Conservation (phyloP, 2,113 vertebrate species). For the Anarhynchus alexandrinus region DNA sequence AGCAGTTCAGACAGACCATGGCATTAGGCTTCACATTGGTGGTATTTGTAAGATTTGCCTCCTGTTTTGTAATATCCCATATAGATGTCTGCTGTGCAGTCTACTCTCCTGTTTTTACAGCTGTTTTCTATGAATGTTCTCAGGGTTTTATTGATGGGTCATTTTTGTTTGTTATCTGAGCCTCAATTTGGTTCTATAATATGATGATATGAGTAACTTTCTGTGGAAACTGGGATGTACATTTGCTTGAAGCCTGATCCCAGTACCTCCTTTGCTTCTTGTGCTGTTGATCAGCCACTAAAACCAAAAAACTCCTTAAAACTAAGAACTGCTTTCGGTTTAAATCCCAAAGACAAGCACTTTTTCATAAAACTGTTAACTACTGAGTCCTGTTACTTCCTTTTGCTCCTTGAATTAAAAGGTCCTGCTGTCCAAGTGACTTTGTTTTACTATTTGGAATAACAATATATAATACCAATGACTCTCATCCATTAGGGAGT, state of each 20-base stretch:
- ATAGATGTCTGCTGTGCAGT: background rate
- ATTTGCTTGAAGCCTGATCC: background rate
- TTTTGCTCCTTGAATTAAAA: background rate
- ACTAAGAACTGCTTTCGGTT: background rate
- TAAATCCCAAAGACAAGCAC: background rate
- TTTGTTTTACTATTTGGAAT: background rate
- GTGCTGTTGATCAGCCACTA: background rate
- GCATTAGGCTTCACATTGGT: background rate
- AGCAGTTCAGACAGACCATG: background rate
- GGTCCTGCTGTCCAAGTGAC: background rate
- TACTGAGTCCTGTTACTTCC: background rate
- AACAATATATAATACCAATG: background rate
- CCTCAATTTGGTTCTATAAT: constrained; percentile 1
- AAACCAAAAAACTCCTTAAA: background rate
- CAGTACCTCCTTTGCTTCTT: background rate
- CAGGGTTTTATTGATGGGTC: constrained; percentile 25
- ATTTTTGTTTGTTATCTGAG: constrained; percentile 23
- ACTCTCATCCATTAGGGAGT: background rate
- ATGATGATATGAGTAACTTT: background rate
- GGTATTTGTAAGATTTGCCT: background rate
- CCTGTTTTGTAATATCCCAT: background rate
- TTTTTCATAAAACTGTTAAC: background rate
- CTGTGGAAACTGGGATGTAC: background rate
- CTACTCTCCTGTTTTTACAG: constrained; percentile 37
- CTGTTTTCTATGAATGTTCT: constrained; percentile 47